Conservation (phyloP, 1,140 invertebrate species). For the Bacillus rossius region DNA sequence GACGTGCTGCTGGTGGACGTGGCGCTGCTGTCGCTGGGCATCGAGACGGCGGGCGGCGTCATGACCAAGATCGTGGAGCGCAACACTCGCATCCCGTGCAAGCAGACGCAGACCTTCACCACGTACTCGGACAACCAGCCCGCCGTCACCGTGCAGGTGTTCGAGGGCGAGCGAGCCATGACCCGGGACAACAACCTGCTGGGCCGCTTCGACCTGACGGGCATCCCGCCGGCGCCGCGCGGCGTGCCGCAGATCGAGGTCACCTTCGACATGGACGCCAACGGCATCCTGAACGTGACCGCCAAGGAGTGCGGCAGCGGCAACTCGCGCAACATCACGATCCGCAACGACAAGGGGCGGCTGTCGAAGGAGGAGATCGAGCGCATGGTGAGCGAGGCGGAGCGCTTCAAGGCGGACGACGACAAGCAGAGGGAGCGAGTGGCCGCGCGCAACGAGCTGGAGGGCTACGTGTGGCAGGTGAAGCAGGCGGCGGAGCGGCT, state of each 20-base stretch:
- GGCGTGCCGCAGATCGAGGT: conserved; percentile 66
- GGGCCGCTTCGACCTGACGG: conserved; percentile 71
- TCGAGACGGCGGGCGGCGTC: conserved; percentile 58
- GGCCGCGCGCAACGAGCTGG: conserved; percentile 51
- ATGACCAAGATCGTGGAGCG: conserved; percentile 60
- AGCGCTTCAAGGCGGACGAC: conserved; percentile 61
- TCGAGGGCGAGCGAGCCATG: conserved; percentile 75
- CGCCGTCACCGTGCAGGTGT: conserved; percentile 65
- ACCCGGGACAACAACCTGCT: conserved; percentile 74
- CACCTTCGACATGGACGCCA: conserved; percentile 54
- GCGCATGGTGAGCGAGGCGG: conserved; percentile 65
- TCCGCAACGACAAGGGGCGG: conserved; percentile 79
- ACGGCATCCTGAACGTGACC: conserved; percentile 56
- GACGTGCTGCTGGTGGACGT: conserved; percentile 72
- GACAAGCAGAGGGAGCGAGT: conserved; percentile 61
- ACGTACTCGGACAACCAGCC: conserved; percentile 66
- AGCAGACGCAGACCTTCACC: conserved; percentile 57
- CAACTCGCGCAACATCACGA: conserved; percentile 71
- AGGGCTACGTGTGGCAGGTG: conserved; percentile 67
- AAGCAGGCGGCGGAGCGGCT: conserved; percentile 46
- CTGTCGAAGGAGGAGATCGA: conserved; percentile 77
- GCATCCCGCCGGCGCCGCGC: conserved; percentile 76
- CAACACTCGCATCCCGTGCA: conserved; percentile 59
- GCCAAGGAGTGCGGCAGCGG: conserved; percentile 57
- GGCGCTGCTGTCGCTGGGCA: conserved; percentile 56